A percentile compares a stretch with the other conserved stretches of the same genome.
These are phyloP conservation scores for Phataginus tetradactyla DNA, from an alignment of 2,797 vertebrate genomes.

Conservation along the genomic window DNA sequence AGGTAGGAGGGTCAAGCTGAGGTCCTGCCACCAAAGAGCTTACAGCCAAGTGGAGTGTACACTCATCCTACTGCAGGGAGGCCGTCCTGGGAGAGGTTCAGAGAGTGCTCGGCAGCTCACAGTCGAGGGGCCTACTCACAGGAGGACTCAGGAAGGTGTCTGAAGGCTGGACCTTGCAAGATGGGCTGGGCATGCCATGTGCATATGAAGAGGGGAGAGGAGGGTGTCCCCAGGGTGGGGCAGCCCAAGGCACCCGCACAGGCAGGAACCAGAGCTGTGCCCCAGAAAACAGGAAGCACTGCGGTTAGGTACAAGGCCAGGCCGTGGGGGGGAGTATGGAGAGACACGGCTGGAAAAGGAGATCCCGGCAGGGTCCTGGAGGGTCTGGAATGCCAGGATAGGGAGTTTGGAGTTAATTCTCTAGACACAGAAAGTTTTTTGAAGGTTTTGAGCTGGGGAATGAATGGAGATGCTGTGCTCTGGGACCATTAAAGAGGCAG, in stretches of 20 bases:
- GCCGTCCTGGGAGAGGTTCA: too few species aligned
- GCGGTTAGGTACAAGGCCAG: rapidly evolving
- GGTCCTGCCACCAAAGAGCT: not conserved
- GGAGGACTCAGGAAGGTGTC: not conserved
- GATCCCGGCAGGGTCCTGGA: rapidly evolving
- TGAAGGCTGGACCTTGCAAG: not conserved
- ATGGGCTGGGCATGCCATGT: not conserved
- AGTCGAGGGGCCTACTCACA: rapidly evolving
- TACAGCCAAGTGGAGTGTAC: not conserved
- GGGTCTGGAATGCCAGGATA: not conserved
- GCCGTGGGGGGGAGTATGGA: rapidly evolving
- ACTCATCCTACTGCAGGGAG: rapidly evolving
- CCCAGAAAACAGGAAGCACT: not conserved
- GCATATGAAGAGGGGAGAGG: rapidly evolving
- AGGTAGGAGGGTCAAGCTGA: not conserved
- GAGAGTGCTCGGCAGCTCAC: not conserved
- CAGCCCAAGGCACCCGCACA: rapidly evolving
- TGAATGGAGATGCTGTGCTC: not conserved
- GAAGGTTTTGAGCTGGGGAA: not conserved
- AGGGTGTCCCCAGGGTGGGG: not conserved
- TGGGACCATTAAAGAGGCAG: constrained; percentile 64
- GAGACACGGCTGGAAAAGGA: not conserved
- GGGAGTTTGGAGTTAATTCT: not conserved
- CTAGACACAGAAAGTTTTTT: not conserved
- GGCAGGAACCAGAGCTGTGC: not conserved